Evolutionary conservation across 2,888 invertebrate species (phyloP), one percentile per base, ranked within the genome.

Genomic region (Cheilosia scutellata): DNA sequence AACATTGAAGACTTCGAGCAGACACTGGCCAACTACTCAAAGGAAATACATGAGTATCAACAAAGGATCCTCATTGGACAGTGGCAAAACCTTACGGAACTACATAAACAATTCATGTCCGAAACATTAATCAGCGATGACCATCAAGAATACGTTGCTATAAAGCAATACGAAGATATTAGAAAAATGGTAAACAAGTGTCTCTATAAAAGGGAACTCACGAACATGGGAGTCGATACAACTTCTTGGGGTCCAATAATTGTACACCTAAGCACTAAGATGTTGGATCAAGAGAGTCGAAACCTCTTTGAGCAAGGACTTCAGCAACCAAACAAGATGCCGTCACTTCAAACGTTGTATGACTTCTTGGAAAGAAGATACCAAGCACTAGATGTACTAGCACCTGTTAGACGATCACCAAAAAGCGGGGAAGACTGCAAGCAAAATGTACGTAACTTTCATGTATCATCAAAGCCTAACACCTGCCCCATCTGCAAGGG

Each of bases 1-100:
- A 63, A 74, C 13, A 40, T 55, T 25, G 33, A 74, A 5, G 72
- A 71, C 16, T 71, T 71, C 20, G 49, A 58, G 49, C 49, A 27
- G 20, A 49, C 71, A 5, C 60, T 71, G 1, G 27, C 5, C 1
- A 29, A 62, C 5, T 62, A 62, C 16, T 47, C 74, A 2, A 74
- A 37, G 20, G 53, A 60, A 20, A 51, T 62, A 16, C 37, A 60
- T 11, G 71, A 72, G 5, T 74, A 55, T n/a, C 53, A 74, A 31
- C 62, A 74, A 51, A 74, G 37, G 65, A 55, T 57, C 1, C 29
- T 53, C 2, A 25, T 75, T 5, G 65, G 57, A 1, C 75, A 65
- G 29, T 47, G 58, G n/a, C 33, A 25, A 1, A 58, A 71, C 16
- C n/a, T 62, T 11, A 72, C 27, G 31, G 63, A 74, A 7, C 42